Evolutionary conservation across 2,113 vertebrate species (phyloP), one percentile per base, ranked within the genome.

Genomic region (Sceloporus undulatus): DNA sequence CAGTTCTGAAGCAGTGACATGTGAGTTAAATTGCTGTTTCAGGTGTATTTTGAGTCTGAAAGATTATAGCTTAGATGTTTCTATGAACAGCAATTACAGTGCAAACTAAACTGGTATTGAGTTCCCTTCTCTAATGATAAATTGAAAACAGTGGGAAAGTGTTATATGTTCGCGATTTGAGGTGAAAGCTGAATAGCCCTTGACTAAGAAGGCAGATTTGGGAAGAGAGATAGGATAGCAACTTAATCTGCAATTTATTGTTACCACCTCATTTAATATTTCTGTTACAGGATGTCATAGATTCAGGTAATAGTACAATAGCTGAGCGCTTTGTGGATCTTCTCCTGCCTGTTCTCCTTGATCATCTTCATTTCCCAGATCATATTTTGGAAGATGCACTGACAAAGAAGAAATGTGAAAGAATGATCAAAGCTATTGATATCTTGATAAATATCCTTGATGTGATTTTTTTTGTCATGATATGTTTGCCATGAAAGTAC

Each of bases 361-460:
- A 95, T 86, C 97, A 99, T 73, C 96, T 99, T 91, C 97, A 97
- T 75, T 96, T 95, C 74, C 95, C 97, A 42, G 97, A 98, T 87
- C 94, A 97, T 65, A 88, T 94, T 8, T 89, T 95, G 56, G 97
- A 97, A 91, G 98, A 98, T 21, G 42, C 93, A 68, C 93, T 97
- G 90, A 89, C 97, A 68, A 98, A 97, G 77, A 98, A 96, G 92
- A 98, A 96, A 93, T 98, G 97, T 95, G 95, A 96, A 86, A 97
- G 97, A 85, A 96, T 98, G 91, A 95, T 97, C 66, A 97, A 97
- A 76, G 93, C 96, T 85, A 93, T 97, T 93, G 95, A 97, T 75
- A 93, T 99, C 89, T 96, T 99, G 84, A 95, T 97, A 4, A 94
- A 99, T 99, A 99, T 99, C 99, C 98, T 98, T 96, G 93, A 68